Base-by-base conservation (phyloP, 2,797 vertebrate species). In the Peromyscus nudipes region DNA sequence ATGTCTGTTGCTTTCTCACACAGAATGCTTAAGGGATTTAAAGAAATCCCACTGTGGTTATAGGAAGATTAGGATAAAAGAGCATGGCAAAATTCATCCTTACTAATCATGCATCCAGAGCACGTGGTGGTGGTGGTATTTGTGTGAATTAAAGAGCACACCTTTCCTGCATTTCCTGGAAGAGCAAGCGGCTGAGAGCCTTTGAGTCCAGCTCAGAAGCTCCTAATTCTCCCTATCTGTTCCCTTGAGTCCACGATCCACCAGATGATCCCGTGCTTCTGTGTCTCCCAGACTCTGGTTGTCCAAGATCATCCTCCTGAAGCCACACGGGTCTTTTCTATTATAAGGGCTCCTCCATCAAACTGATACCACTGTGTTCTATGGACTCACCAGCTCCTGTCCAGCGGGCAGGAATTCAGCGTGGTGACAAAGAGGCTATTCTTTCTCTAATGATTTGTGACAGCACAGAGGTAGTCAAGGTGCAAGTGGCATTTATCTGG, bases 61-160 rank as follows among this genome's bases (percentile, higher is more conserved):
- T 75, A 93, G 8, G 75, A 46, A 96, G 94, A 94, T 95, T 88
- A 92, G 71, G 52, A 95, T 84, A 89, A 92, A 93, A 95, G 84
- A 93, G 12, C 25, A 52, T 62, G 25, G 62, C 37, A 43, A 95
- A 96, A 96, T 29, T 79, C 71, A 81, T 94, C 55, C 69, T 55
- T 43, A 81, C 43, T 77, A 82, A 89, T 75, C 92, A 69, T 37
- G 14, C n/a, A 86, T 52, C 67, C 29, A 64, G 76, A 92, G 69
- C 77, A 62, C 46, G 85, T 17, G 69, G 31, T 31, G 40, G 55
- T 40, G 43, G 25, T 71, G 55, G 52, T 55, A 31, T 62, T 29
- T 93, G 89, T 95, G 73, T 64, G 81, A 94, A 87, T 85, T 65
- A 31, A 60, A 91, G 52, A 86, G 73, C 60, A 87, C 19, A 21